Evolutionary conservation across 2,888 invertebrate genomes (phyloP).

Genomic region (Pteria penguin): DNA sequence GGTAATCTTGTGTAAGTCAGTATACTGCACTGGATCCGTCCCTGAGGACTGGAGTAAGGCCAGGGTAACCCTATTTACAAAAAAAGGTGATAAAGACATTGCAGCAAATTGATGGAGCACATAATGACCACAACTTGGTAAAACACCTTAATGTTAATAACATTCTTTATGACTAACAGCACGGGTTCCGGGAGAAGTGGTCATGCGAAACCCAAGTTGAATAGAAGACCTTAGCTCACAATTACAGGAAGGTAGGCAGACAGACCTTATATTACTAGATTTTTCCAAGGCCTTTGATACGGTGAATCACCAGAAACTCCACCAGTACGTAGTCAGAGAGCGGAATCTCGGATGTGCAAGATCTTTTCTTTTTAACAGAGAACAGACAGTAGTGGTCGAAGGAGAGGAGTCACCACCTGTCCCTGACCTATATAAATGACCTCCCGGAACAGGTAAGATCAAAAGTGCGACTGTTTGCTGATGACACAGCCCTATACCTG

Average conservation of each 20-base stretch:
- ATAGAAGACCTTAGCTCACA: neutral
- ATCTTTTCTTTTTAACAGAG: neutral
- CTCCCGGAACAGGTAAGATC: constrained; percentile 6
- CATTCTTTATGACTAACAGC: neutral
- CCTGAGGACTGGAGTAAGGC: neutral
- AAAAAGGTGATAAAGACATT: neutral
- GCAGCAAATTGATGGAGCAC: neutral
- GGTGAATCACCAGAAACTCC: neutral
- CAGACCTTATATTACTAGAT: neutral
- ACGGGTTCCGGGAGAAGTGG: neutral
- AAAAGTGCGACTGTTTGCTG: constrained; percentile 1
- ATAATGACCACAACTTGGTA: neutral
- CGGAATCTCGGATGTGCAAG: neutral
- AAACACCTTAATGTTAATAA: neutral
- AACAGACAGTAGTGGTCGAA: neutral
- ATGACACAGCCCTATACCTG: neutral
- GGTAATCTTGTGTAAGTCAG: neutral
- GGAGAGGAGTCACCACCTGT: neutral
- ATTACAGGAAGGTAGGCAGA: neutral
- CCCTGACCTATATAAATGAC: neutral
- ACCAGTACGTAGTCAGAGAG: neutral
- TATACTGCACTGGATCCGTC: neutral
- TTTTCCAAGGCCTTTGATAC: neutral
- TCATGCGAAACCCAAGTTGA: neutral
- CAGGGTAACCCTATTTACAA: neutral